Evolutionary conservation across 2,797 vertebrate species (phyloP).

Genomic region (Pangasius macronema): DNA sequence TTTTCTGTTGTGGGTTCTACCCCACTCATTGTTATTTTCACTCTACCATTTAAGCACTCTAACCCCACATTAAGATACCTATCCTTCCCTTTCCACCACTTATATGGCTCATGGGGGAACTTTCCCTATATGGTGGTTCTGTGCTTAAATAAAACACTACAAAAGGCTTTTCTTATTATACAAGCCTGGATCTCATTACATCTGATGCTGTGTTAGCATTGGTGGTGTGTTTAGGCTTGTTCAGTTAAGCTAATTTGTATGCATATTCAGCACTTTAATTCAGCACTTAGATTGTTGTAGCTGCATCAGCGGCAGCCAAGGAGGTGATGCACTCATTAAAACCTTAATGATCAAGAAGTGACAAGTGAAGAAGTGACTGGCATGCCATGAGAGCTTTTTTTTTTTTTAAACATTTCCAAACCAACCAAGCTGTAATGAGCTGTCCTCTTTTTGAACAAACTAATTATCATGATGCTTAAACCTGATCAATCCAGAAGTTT

Average conservation of each 20-base stretch:
- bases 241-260: slow-evolving; percentile 8
- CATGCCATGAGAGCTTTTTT: slow-evolving; percentile 15
- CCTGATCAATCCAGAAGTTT: slow-evolving; percentile 28
- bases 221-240: neutral
- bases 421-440: slow-evolving; percentile 28
- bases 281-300: neutral
- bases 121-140: slow-evolving; percentile 25
- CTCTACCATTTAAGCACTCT: slow-evolving; percentile 53
- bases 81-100: slow-evolving; percentile 40
- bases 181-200: slow-evolving; percentile 2
- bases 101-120: slow-evolving; percentile 40
- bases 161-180: slow-evolving; percentile 10
- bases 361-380: slow-evolving; percentile 35
- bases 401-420: slow-evolving; percentile 26
- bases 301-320: slow-evolving; percentile 20
- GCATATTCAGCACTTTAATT: slow-evolving; percentile 3
- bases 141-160: slow-evolving; percentile 12
- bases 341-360: slow-evolving; percentile 37
- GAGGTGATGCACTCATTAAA: slow-evolving; percentile 30
- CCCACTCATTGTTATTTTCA: slow-evolving; percentile 53
- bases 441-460: slow-evolving; percentile 27
- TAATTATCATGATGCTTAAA: slow-evolving; percentile 30
- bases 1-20: slow-evolving; percentile 56
- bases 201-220: neutral
- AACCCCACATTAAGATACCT: slow-evolving; percentile 55